These are phyloP conservation scores for Etia nguti DNA, from an alignment of 2,113 vertebrate species.

Conservation along the genomic window DNA sequence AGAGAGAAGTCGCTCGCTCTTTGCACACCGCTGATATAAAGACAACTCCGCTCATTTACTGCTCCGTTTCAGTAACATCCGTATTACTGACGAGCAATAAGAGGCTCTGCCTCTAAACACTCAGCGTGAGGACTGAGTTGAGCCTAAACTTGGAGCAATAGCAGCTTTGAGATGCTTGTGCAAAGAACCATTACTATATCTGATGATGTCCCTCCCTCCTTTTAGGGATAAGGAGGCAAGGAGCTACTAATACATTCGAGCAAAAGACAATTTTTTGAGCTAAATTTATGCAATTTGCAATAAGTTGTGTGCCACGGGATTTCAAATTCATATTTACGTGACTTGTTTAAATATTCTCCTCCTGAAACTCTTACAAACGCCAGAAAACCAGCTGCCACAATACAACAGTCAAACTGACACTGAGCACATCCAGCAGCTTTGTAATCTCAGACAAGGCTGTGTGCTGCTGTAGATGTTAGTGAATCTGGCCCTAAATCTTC, in stretches of 20 bases:
- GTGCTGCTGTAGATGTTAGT: not conserved
- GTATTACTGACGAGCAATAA: not conserved
- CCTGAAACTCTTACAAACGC: not conserved
- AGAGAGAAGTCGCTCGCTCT: not conserved
- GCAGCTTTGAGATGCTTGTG: not conserved
- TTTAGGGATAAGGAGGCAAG: not conserved
- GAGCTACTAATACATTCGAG: too few species aligned
- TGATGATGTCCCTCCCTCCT: fast-evolving
- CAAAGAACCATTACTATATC: not conserved
- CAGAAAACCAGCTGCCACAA: fast-evolving
- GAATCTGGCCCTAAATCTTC: not conserved
- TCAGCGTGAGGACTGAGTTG: not conserved
- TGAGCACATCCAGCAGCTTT: not conserved
- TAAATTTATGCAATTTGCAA: fast-evolving
- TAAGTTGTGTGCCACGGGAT: fast-evolving
- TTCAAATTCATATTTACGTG: fast-evolving
- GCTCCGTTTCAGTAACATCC: not conserved
- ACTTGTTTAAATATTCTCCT: not conserved
- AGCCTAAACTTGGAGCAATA: not conserved
- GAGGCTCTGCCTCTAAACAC: not conserved
- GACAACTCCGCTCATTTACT: not conserved
- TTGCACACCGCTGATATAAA: not conserved
- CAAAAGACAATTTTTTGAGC: not conserved
- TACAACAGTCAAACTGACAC: fast-evolving
- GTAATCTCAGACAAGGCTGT: fast-evolving